Base-by-base conservation (phyloP, 2,113 vertebrate genomes). In the Archocentrus centrarchus region DNA sequence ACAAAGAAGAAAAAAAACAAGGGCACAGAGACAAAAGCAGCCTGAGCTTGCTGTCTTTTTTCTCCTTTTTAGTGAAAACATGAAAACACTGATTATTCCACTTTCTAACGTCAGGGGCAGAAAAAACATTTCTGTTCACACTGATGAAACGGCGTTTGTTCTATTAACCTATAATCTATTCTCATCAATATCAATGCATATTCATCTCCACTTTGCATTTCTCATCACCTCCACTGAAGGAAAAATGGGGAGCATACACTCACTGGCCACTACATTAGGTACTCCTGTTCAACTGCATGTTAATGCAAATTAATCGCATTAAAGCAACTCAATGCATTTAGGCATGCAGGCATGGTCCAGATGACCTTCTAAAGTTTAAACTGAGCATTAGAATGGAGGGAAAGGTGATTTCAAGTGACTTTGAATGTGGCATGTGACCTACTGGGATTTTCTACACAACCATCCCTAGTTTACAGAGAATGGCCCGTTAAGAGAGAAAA, bases 1-100 rank as follows among this genome's bases (percentile, higher is more conserved):
- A 79, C 80, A 66, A 59, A 55, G 68, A 57, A 57, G 22, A 88
- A 89, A 89, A 58, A 35, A 86, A 89, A 85, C 73, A 90, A 88
- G 78, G 79, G 86, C 30, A 84, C 13, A 0, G 63, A 88, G 76
- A 92, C 75, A 89, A 89, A 91, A 87, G 88, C 58, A 77, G 82
- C 78, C 86, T 37, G 82, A 86, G 86, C 83, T 89, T 81, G 41
- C 89, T 89, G 87, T 89, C 87, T 91, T 79, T 75, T 89, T 91
- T 90, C 83, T 84, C 27, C 20, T 61, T 79, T 77, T 35, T 64
- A 6, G 59, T 79, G 32, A 68, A 79, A 82, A 85, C 73, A 85
- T 63, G 22, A 57, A 85, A 90, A 83, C 80, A 81, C 86, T 64
- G 90, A 88, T 93, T 91, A 91, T 88, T 91, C 70, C 85, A 53